Conservation (phyloP, 2,113 vertebrate species). For the Mugil cephalus region DNA sequence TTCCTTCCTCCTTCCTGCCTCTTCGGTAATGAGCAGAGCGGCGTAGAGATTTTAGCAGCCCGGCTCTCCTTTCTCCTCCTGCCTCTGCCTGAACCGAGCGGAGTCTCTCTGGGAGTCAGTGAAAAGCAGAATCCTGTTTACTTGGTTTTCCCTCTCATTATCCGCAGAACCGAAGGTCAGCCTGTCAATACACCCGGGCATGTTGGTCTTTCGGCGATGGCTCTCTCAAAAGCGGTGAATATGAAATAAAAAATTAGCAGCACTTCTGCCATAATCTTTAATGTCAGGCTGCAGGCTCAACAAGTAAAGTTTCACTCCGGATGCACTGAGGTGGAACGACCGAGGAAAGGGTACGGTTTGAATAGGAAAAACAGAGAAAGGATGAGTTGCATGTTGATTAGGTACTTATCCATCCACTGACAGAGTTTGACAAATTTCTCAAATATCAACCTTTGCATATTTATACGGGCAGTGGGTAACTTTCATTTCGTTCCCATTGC, state of each 20-base stretch:
- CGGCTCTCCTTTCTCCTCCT: constrained; percentile 23
- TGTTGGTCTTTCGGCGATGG: constrained; percentile 31
- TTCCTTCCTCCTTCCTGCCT: background rate
- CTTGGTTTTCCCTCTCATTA: constrained; percentile 70
- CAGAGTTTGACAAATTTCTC: constrained; percentile 24
- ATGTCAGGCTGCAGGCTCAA: constrained; percentile 44
- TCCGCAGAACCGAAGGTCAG: constrained; percentile 62
- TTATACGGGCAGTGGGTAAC: constrained; percentile 9
- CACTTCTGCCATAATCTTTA: constrained; percentile 48
- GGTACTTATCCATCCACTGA: constrained; percentile 29
- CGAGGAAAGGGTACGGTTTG: constrained; percentile 26
- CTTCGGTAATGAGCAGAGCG: constrained; percentile 37
- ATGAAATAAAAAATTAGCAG: constrained; percentile 34
- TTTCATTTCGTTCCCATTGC: background rate
- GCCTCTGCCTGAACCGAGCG: background rate
- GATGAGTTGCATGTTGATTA: constrained; percentile 61
- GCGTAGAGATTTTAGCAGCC: constrained; percentile 20
- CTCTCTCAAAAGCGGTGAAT: constrained; percentile 42
- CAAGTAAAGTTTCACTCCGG: constrained; percentile 23
- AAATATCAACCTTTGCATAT: constrained; percentile 70
- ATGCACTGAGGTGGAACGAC: constrained; percentile 33
- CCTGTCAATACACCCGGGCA: constrained; percentile 37
- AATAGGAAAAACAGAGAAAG: constrained; percentile 25
- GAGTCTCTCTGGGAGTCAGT: constrained; percentile 35
- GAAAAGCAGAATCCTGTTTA: constrained; percentile 52